Percentiles rank a stretch among this genome's conserved stretches.
phyloP scores from a whole-genome alignment of 1,140 invertebrate genomes.

The Drosophila saltans region DNA sequence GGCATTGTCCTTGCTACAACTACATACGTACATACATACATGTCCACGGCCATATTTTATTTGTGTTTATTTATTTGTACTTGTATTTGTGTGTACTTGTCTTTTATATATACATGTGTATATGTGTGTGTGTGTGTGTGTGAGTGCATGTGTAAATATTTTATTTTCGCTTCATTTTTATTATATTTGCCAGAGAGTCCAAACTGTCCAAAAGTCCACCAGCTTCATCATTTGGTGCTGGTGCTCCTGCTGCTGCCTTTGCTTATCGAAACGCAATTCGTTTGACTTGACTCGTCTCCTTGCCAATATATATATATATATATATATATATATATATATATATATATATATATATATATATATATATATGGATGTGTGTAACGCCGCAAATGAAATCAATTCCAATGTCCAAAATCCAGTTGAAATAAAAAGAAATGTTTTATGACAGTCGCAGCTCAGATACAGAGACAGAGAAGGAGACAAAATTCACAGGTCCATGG shows the following conservation, averaged over 20 bases:
- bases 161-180: conserved; percentile 80
- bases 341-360: no score
- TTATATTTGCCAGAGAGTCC: conserved; percentile 61
- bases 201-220: no score
- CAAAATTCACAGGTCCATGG: conserved; percentile 15
- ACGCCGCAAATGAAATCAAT: conserved; percentile 54
- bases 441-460: conserved; percentile 40
- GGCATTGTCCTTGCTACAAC: conserved; percentile 33
- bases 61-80: conserved; percentile 74
- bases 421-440: conserved; percentile 34
- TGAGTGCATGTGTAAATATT: conserved; percentile 75
- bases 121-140: conserved; percentile 16
- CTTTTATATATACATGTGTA: no score
- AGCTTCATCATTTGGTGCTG: neutral
- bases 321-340: no score
- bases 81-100: conserved; percentile 11
- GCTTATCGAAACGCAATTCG: conserved; percentile 53
- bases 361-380: neutral
- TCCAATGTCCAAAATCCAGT: conserved; percentile 34
- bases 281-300: neutral
- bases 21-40: neutral
- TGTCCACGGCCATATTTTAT: conserved; percentile 66
- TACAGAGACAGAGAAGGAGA: conserved; percentile 17
- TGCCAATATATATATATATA: no score
- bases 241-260: neutral